Conservation (phyloP, 2,888 invertebrate genomes). For the Ptilodon capucinus region DNA sequence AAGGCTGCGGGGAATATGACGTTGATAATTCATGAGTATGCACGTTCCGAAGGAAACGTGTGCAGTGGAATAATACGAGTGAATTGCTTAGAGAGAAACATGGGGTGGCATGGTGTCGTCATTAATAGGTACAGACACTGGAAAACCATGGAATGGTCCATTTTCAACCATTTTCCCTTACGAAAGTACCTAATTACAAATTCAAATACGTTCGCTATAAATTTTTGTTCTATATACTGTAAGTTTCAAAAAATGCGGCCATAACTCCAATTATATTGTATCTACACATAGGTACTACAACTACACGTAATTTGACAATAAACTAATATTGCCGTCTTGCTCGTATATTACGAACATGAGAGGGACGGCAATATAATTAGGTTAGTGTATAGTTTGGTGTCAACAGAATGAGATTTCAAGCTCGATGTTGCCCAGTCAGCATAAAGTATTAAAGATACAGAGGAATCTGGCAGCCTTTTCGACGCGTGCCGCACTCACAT, state of each 20-base stretch:
- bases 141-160: too few relatives aligned
- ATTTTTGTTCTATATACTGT: slow-evolving; percentile 18
- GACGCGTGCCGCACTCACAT: slow-evolving; percentile 22
- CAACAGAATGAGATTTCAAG: too few relatives aligned
- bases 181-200: slow-evolving; percentile 39
- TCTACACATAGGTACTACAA: too few relatives aligned
- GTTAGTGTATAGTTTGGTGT: too few relatives aligned
- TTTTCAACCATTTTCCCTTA: slow-evolving; percentile 23
- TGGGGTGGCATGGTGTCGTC: slow-evolving; percentile 13
- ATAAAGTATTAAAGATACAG: too few relatives aligned
- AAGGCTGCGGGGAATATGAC: slow-evolving; percentile 46
- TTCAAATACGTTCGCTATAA: slow-evolving; percentile 47
- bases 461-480: slow-evolving; percentile 8
- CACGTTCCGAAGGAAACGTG: slow-evolving; percentile 34
- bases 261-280: too few relatives aligned
- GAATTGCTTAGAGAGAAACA: neutral
- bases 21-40: slow-evolving; percentile 46
- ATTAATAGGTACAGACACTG: slow-evolving; percentile 24
- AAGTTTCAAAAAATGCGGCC: too few relatives aligned
- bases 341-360: too few relatives aligned
- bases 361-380: too few relatives aligned
- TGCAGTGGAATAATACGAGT: slow-evolving; percentile 10
- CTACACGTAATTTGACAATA: too few relatives aligned
- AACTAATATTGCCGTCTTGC: too few relatives aligned
- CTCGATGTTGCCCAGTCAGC: too few relatives aligned